Evolutionary conservation across 2,888 invertebrate species (phyloP).

Genomic region (Stratiomys singularior): DNA sequence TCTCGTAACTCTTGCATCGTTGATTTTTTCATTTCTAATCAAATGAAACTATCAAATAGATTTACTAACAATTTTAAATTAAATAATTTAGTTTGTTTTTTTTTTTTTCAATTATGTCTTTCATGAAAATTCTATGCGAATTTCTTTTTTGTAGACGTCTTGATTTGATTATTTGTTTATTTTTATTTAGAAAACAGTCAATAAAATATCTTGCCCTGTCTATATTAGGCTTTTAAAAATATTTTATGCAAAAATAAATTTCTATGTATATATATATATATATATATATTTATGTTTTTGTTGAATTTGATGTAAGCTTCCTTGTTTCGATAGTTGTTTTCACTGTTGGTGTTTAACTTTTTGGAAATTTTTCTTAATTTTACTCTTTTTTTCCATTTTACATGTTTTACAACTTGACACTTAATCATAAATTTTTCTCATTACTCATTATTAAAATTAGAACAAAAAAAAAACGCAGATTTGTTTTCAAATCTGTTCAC

Average conservation of each 20-base stretch:
- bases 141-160: background rate
- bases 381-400: conserved; percentile 27
- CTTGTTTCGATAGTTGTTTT: background rate
- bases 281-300: background rate
- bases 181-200: conserved; percentile 9
- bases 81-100: conserved; percentile 32
- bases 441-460: background rate
- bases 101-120: conserved; percentile 4
- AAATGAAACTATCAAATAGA: background rate
- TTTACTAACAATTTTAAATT: conserved; percentile 17
- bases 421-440: background rate
- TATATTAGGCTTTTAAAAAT: background rate
- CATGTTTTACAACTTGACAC: background rate
- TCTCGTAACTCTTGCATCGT: conserved; percentile 26
- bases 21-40: background rate
- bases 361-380: conserved; percentile 24
- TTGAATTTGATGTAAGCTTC: background rate
- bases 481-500: background rate
- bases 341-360: conserved; percentile 35
- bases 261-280: background rate
- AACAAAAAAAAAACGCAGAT: background rate
- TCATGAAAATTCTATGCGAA: background rate
- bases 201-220: background rate
- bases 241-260: background rate
- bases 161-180: background rate